Evolutionary conservation across 1,140 invertebrate species (phyloP).

Genomic region (Stegodyphus dumicola): DNA sequence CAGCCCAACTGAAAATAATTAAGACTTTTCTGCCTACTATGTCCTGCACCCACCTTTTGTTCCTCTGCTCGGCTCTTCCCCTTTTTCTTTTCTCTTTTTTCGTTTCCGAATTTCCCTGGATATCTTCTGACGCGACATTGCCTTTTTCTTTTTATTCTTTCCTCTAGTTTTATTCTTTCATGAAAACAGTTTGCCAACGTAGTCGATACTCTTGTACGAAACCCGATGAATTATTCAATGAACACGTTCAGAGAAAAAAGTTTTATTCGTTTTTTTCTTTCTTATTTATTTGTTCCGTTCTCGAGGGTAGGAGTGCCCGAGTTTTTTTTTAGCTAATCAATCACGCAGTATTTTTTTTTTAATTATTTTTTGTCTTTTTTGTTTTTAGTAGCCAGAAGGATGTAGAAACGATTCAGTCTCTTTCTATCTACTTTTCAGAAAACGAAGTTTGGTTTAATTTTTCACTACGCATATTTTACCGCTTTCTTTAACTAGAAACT

Average conservation of each 20-base stretch:
- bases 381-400: neutral
- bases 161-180: constrained; percentile 7
- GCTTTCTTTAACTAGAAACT: too few species aligned
- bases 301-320: constrained; percentile 2
- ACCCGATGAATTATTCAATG: constrained; percentile 46
- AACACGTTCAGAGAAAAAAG: constrained; percentile 27
- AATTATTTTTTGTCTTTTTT: neutral
- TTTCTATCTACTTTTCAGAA: neutral
- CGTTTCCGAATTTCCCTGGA: neutral
- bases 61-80: neutral
- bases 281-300: constrained; percentile 13
- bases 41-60: constrained; percentile 30
- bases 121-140: neutral
- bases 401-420: neutral
- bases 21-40: constrained; percentile 15
- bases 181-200: constrained; percentile 11
- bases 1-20: constrained; percentile 20
- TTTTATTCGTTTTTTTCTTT: constrained; percentile 15
- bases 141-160: constrained; percentile 10
- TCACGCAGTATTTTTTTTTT: constrained; percentile 23
- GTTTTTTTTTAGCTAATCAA: constrained; percentile 15
- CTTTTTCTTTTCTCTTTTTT: constrained; percentile 9
- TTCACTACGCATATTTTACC: too few species aligned
- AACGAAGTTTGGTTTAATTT: neutral
- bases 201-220: constrained; percentile 32